Conservation (phyloP, 1,140 invertebrate species). For the Lordiphosa clarofinis region DNA sequence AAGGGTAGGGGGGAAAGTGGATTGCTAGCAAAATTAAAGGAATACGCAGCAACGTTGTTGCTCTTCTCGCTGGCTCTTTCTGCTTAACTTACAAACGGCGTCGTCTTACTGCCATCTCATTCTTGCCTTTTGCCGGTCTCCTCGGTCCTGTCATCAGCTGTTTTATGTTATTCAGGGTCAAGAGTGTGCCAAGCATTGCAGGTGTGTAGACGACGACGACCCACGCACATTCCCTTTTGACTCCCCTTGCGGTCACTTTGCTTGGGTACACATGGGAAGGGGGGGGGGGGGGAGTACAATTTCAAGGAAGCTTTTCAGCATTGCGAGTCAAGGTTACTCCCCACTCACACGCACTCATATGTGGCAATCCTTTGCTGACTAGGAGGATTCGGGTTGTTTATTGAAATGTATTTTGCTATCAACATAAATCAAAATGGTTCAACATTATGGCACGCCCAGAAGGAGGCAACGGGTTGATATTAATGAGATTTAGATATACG, state of each 20-base stretch:
- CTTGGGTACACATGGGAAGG: slow-evolving; percentile 2
- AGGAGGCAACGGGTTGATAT: too few species aligned
- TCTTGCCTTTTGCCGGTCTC: slow-evolving; percentile 1
- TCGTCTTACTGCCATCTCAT: slow-evolving; percentile 1
- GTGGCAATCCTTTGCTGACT: not conserved
- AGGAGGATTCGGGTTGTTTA: slow-evolving; percentile 21
- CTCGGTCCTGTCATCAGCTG: slow-evolving; percentile 62
- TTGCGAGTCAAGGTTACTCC: slow-evolving; percentile 45
- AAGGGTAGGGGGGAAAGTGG: not conserved
- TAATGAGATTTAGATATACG: too few species aligned
- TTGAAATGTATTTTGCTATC: slow-evolving; percentile 34
- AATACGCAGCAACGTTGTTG: slow-evolving; percentile 23
- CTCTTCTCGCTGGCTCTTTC: slow-evolving; percentile 3
- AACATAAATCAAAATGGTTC: too few species aligned
- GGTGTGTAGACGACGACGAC: slow-evolving; percentile 50
- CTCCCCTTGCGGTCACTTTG: slow-evolving; percentile 3
- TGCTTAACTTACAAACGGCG: not conserved
- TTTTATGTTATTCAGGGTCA: slow-evolving; percentile 75
- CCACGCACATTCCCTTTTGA: slow-evolving; percentile 8
- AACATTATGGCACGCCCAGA: too few species aligned
- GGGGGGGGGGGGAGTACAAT: slow-evolving; percentile 4
- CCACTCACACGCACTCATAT: slow-evolving; percentile 1
- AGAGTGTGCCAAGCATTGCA: slow-evolving; percentile 57
- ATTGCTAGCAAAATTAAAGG: slow-evolving; percentile 38
- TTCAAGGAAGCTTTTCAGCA: slow-evolving; percentile 55